Conservation (phyloP, 2,113 vertebrate genomes). For the Xenopus laevis region DNA sequence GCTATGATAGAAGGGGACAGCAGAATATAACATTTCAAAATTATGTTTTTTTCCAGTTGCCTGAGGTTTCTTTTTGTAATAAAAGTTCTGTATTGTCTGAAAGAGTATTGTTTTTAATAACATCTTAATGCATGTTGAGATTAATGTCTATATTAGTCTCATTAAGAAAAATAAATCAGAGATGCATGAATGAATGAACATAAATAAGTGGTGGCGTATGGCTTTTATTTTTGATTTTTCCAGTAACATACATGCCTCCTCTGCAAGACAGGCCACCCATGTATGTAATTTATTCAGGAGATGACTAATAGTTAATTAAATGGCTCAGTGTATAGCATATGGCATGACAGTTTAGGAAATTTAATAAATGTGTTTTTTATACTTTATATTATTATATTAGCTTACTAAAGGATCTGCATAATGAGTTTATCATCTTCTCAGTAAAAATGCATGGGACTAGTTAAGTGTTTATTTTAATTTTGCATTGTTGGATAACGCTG, state of each 20-base stretch:
- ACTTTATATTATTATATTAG: slow-evolving; percentile 37
- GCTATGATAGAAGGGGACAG: neutral
- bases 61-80: neutral
- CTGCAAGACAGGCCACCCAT: slow-evolving; percentile 22
- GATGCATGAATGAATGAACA: slow-evolving; percentile 34
- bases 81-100: slow-evolving; percentile 1
- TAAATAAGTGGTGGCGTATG: slow-evolving; percentile 31
- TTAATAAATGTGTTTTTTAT: slow-evolving; percentile 33
- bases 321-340: slow-evolving; percentile 42
- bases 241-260: slow-evolving; percentile 27
- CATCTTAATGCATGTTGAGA: slow-evolving; percentile 27
- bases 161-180: slow-evolving; percentile 40
- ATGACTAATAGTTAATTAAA: slow-evolving; percentile 46
- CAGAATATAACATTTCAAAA: neutral
- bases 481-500: slow-evolving; percentile 5
- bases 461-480: slow-evolving; percentile 32
- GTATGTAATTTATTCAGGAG: slow-evolving; percentile 42
- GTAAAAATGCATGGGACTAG: slow-evolving; percentile 8
- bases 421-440: slow-evolving; percentile 29
- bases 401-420: slow-evolving; percentile 37
- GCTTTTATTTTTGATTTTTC: slow-evolving; percentile 17
- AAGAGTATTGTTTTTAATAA: slow-evolving; percentile 23
- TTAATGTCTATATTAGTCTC: slow-evolving; percentile 35
- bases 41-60: neutral
- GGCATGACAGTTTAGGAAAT: slow-evolving; percentile 31